Evolutionary conservation across 2,113 vertebrate genomes (phyloP).

Genomic region (Nothobranchius kuhntae): DNA sequence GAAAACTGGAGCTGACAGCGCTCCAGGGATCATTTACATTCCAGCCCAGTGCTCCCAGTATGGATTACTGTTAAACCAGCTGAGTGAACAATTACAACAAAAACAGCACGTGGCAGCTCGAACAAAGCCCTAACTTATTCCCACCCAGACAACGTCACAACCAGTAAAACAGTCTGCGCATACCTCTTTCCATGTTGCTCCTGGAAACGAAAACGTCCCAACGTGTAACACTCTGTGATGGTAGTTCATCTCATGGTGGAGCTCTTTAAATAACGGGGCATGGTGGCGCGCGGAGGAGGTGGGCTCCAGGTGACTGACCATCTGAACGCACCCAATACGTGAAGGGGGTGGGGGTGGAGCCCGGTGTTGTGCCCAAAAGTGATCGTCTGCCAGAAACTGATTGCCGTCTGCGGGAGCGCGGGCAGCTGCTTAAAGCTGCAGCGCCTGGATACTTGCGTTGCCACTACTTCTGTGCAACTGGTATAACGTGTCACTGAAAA

Average conservation of each 20-base stretch:
- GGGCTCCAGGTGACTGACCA: constrained; percentile 48
- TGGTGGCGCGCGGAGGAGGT: constrained; percentile 29
- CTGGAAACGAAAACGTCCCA: not conserved
- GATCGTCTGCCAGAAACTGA: too few species aligned
- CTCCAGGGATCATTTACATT: constrained; percentile 5
- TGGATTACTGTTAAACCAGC: constrained; percentile 38
- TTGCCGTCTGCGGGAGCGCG: too few species aligned
- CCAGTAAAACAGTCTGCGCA: constrained; percentile 4
- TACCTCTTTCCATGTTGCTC: constrained; percentile 74
- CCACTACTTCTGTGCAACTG: too few species aligned
- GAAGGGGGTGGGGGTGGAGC: constrained; percentile 4
- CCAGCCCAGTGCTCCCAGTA: not conserved
- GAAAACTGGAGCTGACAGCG: not conserved
- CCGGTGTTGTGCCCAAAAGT: too few species aligned
- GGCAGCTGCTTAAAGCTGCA: too few species aligned
- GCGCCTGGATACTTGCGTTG: too few species aligned
- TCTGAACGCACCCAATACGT: constrained; percentile 28
- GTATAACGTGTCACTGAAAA: too few species aligned
- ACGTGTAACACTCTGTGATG: not conserved
- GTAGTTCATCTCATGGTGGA: not conserved
- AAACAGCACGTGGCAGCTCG: constrained; percentile 31
- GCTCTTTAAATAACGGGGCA: constrained; percentile 55
- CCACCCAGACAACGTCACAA: not conserved
- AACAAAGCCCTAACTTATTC: constrained; percentile 10
- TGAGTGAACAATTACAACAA: constrained; percentile 31